Percentiles rank a stretch among this genome's conserved stretches.
phyloP scores from a whole-genome alignment of 2,113 vertebrate species.

The Zosterops borbonicus region DNA sequence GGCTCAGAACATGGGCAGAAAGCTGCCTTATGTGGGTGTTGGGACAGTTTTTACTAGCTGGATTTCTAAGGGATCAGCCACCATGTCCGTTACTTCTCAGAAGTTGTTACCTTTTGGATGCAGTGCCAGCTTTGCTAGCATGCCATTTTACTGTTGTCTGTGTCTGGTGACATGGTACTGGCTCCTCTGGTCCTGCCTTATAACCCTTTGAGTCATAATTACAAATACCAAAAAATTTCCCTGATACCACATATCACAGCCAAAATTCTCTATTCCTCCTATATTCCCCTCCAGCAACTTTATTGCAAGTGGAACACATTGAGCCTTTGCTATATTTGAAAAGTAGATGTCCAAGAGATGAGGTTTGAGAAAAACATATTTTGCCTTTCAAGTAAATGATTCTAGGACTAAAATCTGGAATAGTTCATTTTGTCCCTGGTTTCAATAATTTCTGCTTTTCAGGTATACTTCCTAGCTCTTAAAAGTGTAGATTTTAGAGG shows the following conservation, averaged over 20 bases:
- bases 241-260: background rate
- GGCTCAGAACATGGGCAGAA: background rate
- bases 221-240: background rate
- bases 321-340: background rate
- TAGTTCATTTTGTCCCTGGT: background rate
- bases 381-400: constrained; percentile 41
- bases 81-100: background rate
- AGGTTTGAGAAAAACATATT: constrained; percentile 25
- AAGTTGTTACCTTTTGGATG: background rate
- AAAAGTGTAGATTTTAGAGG: constrained; percentile 6
- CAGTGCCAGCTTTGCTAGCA: background rate
- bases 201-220: background rate
- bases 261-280: background rate
- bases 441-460: constrained; percentile 42
- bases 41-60: background rate
- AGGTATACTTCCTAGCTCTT: background rate
- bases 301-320: background rate
- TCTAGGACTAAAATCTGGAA: constrained; percentile 25
- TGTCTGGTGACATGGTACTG: background rate
- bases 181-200: background rate
- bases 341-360: background rate
- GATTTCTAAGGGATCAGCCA: background rate
- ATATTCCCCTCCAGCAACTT: background rate
- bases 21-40: background rate
- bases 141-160: background rate